A percentile compares a stretch with the other conserved stretches of the same genome.
These are phyloP conservation scores for Asobara japonica DNA, from an alignment of 1,140 invertebrate species.

Conservation along the genomic window DNA sequence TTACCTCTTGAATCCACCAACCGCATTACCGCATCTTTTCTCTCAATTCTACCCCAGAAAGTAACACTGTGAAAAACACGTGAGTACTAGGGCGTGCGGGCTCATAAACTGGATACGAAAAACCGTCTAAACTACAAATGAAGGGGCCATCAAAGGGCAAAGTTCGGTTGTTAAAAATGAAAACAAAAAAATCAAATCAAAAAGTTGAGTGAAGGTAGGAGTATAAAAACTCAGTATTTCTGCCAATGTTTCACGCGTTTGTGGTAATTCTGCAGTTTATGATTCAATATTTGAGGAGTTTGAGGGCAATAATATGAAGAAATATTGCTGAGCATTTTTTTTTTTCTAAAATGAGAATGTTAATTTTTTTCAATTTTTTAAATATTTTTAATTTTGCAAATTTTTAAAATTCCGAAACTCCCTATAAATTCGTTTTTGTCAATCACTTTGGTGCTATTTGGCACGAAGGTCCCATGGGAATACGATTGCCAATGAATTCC, in stretches of 20 bases:
- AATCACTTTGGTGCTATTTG: too few species aligned
- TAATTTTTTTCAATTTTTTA: too few species aligned
- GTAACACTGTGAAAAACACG: constrained; percentile 16
- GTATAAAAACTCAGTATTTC: neutral
- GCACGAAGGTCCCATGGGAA: too few species aligned
- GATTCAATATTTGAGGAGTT: neutral
- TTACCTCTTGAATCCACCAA: constrained; percentile 31
- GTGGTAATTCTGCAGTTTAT: neutral
- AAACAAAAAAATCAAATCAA: constrained; percentile 20
- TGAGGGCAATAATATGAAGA: too few species aligned
- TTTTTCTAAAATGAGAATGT: too few species aligned
- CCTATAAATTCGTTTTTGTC: too few species aligned
- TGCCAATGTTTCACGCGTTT: neutral
- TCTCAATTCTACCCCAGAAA: neutral
- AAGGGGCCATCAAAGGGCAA: constrained; percentile 6
- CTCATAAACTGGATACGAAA: constrained; percentile 30
- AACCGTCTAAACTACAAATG: constrained; percentile 18
- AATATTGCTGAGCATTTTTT: too few species aligned
- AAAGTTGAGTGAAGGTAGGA: neutral
- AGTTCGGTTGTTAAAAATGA: constrained; percentile 26
- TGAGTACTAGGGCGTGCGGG: constrained; percentile 14
- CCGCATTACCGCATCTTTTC: constrained; percentile 19
- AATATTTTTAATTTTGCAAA: too few species aligned
- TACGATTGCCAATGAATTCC: too few species aligned
- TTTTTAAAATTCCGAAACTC: too few species aligned